Evolutionary conservation across 2,797 vertebrate genomes (phyloP).

Genomic region (Protosalanx chinensis): DNA sequence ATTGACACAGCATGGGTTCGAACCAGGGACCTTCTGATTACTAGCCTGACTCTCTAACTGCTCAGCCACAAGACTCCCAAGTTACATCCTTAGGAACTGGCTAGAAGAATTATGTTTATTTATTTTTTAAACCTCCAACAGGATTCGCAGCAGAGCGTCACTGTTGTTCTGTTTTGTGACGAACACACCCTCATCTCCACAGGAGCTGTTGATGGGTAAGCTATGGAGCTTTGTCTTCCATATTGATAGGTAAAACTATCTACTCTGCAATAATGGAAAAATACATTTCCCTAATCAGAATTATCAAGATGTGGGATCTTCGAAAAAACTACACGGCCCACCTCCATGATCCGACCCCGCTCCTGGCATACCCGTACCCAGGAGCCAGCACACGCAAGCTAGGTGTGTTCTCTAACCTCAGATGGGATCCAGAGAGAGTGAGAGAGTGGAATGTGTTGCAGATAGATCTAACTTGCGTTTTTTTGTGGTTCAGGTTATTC

Average conservation of each 20-base stretch:
- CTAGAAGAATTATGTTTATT: no score
- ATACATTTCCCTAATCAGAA: constrained; percentile 59
- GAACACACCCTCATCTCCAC: constrained; percentile 90
- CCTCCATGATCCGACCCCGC: constrained; percentile 80
- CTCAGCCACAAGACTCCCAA: no score
- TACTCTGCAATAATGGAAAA: neutral
- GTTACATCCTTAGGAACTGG: no score
- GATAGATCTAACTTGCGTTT: constrained; percentile 3
- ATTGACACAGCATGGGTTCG: no score
- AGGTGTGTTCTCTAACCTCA: constrained; percentile 68
- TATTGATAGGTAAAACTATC: neutral
- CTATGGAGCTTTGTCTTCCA: neutral
- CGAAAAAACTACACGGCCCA: constrained; percentile 85
- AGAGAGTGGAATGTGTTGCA: neutral
- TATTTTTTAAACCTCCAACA: constrained; percentile 27
- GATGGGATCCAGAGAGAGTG: neutral
- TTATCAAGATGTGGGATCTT: constrained; percentile 94
- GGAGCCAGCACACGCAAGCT: constrained; percentile 87
- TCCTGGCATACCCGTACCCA: constrained; percentile 84
- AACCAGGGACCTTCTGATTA: no score
- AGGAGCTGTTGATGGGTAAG: constrained; percentile 95
- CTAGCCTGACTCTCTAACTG: no score
- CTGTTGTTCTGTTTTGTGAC: constrained; percentile 91
- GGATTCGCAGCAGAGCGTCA: constrained; percentile 94
- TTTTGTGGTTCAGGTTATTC: constrained; percentile 82